These are phyloP conservation scores for Macroglossus sobrinus DNA, from an alignment of 2,113 vertebrate genomes.

Conservation along the genomic window DNA sequence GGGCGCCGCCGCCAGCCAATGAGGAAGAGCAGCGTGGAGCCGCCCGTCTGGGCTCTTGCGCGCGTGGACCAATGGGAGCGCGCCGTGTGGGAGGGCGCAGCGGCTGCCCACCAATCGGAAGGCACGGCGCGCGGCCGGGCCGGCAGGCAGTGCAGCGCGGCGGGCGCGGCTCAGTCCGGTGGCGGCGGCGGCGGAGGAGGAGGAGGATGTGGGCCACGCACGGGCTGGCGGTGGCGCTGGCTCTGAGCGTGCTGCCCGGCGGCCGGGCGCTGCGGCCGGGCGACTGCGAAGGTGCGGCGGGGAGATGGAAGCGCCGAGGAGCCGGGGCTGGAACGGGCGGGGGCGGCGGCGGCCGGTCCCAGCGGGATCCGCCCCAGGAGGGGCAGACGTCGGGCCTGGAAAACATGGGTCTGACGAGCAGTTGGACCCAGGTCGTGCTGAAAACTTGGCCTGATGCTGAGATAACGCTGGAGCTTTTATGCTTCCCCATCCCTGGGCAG, in stretches of 20 bases:
- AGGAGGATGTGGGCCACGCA: constrained; percentile 85
- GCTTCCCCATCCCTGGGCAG: background rate
- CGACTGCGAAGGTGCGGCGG: constrained; percentile 92
- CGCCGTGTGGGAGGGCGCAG: background rate
- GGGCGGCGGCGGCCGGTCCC: background rate
- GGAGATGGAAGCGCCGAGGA: background rate
- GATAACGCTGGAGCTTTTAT: background rate
- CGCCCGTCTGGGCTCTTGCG: constrained; percentile 27
- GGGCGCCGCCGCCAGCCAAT: constrained; percentile 71
- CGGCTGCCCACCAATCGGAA: constrained; percentile 77
- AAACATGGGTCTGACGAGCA: background rate
- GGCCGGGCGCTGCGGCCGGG: constrained; percentile 85
- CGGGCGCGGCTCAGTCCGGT: constrained; percentile 60
- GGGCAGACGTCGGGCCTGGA: background rate
- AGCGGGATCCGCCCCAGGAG: background rate
- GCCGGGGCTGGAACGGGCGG: background rate
- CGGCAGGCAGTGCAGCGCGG: constrained; percentile 45
- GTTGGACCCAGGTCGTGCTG: background rate
- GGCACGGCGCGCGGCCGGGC: constrained; percentile 48
- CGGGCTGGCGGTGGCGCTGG: constrained; percentile 88
- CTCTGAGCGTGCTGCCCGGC: constrained; percentile 82
- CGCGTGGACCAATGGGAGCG: constrained; percentile 67
- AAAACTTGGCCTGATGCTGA: background rate
- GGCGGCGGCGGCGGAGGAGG: background rate
- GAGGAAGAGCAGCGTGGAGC: constrained; percentile 54